These are phyloP conservation scores for Glyptemys insculpta DNA, from an alignment of 2,797 vertebrate genomes.

Conservation along the genomic window DNA sequence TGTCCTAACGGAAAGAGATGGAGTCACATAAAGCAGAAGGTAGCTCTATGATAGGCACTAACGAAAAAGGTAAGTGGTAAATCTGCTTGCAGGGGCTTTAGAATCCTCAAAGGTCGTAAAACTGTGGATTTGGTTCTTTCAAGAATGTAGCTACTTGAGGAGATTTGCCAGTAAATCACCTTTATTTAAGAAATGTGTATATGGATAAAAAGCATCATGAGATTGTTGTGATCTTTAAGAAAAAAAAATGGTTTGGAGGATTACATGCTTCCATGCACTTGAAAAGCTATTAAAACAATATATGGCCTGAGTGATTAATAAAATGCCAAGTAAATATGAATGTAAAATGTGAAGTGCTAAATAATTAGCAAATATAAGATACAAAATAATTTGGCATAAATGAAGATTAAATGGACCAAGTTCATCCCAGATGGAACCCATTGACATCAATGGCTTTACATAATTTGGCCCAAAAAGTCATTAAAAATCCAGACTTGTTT, in stretches of 20 bases:
- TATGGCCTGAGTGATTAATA: background rate
- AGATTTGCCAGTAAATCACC: background rate
- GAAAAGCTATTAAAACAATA: background rate
- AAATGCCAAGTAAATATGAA: background rate
- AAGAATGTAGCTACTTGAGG: background rate
- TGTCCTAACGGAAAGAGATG: too few relatives aligned
- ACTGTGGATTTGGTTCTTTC: background rate
- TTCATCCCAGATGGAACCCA: accelerated
- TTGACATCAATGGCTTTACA: background rate
- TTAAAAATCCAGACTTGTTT: background rate
- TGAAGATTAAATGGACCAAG: background rate
- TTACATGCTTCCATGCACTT: background rate
- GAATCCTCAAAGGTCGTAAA: too few relatives aligned
- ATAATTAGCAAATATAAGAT: background rate
- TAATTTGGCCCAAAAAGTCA: background rate
- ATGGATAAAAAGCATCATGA: background rate
- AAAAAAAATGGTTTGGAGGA: background rate
- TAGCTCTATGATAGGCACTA: too few relatives aligned
- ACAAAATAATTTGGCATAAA: background rate
- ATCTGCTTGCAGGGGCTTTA: too few relatives aligned
- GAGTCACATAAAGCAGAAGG: too few relatives aligned
- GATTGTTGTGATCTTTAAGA: background rate
- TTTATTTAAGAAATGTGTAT: background rate
- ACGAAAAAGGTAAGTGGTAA: too few relatives aligned
- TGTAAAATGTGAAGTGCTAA: background rate